A percentile compares a stretch with the other conserved stretches of the same genome.
Evolutionary conservation across 2,113 vertebrate species (phyloP).

Genomic region (Microcebus tavaratra): DNA sequence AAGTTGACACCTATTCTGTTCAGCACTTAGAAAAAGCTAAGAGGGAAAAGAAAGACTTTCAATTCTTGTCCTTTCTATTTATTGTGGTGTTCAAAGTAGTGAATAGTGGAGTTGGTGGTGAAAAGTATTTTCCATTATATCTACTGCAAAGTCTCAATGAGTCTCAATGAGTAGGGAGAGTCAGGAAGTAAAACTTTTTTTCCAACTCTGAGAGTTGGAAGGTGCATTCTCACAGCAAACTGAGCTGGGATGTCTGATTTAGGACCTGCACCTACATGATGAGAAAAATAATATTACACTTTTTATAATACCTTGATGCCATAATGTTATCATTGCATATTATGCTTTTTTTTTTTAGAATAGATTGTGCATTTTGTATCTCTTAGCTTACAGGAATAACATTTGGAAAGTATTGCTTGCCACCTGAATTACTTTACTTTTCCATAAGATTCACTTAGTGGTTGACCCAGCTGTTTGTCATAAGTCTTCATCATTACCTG

Average conservation of each 20-base stretch:
- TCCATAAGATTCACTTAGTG: background rate
- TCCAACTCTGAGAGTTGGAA: background rate
- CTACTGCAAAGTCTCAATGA: constrained; percentile 48
- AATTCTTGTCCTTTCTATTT: constrained; percentile 62
- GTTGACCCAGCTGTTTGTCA: background rate
- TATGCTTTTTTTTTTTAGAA: background rate
- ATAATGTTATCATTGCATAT: background rate
- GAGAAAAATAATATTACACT: background rate
- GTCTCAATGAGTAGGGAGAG: constrained; percentile 36
- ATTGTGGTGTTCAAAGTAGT: constrained; percentile 59
- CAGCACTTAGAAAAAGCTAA: constrained; percentile 66
- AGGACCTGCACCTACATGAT: background rate
- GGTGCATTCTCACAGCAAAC: background rate
- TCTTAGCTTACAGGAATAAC: background rate
- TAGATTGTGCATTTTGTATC: background rate
- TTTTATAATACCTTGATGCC: background rate
- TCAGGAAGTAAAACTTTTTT: constrained; percentile 69
- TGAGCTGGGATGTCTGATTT: background rate
- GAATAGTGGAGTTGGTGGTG: constrained; percentile 59
- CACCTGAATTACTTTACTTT: background rate
- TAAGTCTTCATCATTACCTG: background rate
- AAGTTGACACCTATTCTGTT: constrained; percentile 70
- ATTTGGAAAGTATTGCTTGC: background rate
- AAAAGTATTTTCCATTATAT: constrained; percentile 59
- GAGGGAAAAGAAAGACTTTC: constrained; percentile 64